Percentiles rank a stretch among this genome's conserved stretches.
Conservation (phyloP, 2,888 invertebrate genomes). For the Monochamus alternatus region DNA sequence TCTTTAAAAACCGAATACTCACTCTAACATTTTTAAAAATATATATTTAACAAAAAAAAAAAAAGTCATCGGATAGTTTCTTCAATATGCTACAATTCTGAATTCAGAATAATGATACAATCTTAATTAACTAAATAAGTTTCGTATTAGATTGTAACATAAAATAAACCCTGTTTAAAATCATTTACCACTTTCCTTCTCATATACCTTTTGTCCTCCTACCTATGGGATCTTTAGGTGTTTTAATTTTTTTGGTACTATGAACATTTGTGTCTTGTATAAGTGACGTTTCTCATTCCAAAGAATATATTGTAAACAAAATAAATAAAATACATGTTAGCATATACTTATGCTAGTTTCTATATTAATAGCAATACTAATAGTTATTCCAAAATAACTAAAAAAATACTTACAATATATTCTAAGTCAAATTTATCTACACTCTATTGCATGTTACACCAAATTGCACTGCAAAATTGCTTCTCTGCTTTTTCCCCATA, state of each 20-base stretch:
- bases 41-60: not conserved
- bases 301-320: conserved; percentile 28
- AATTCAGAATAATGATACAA: conserved; percentile 14
- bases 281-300: conserved; percentile 21
- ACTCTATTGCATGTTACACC: conserved; percentile 31
- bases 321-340: not conserved
- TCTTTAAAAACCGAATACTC: too few species aligned
- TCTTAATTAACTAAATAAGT: conserved; percentile 17
- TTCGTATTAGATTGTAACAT: conserved; percentile 19
- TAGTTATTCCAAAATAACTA: too few species aligned
- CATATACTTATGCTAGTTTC: not conserved
- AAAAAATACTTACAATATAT: conserved; percentile 31
- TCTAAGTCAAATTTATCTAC: conserved; percentile 24
- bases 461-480: conserved; percentile 42
- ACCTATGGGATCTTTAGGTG: conserved; percentile 48
- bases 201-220: conserved; percentile 38
- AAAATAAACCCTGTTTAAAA: conserved; percentile 21
- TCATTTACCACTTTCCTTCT: conserved; percentile 38
- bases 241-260: conserved; percentile 28
- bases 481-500: conserved; percentile 30
- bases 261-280: conserved; percentile 41
- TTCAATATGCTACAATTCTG: conserved; percentile 6
- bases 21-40: too few species aligned
- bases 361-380: too few species aligned
- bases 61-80: conserved; percentile 11